Evolutionary conservation across 2,888 invertebrate genomes (phyloP), one percentile per base, ranked within the genome.

Genomic region (Lithophane semibrunnea): DNA sequence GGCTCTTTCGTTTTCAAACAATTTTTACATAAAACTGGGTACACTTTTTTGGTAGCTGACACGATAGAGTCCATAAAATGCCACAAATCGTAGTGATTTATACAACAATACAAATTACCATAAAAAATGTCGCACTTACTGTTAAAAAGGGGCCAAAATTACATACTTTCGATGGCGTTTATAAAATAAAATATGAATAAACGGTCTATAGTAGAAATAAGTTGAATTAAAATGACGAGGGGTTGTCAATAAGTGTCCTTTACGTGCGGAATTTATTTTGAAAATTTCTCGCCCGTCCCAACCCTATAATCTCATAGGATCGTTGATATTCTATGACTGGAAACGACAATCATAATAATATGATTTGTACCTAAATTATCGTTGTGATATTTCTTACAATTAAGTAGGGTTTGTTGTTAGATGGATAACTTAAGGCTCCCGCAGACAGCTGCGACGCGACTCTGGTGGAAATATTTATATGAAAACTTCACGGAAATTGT

Each of bases 261-360:
- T 83, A 79, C 83, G 80, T 85, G 83, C 83, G 81, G 86, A 89
- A 90, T 90, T 89, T 89, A 90, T 91, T 91, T 91, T 87, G 87
- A 86, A 65, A 90, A 88, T 89, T 87, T 89, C 88, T 87, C 88
- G 82, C 81, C 67, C 73, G 79, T 49, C 16, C 77, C 79, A 80
- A 83, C 85, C 74, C 86, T 82, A 74, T 90, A 89, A 90, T 90
- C 90, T 88, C 73, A 69, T 81, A 75, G 80, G 67, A 44, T 44
- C 79, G 56, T 71, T 64, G 84, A 81, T 80, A 52, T 76, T 61
- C 0, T 16, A 10, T n/a, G 3, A 69, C 82, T 90, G 52, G 90
- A 91, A 79, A 77, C 24, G 85, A 52, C 80, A 65, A 3, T 21
- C 5, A 37, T 13, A 60, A 49, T 65, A n/a, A 24, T 12, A 24